Percentiles rank a stretch among this genome's conserved stretches.
Conservation (phyloP, 2,113 vertebrate species). For the Psilopsiagon aurifrons region DNA sequence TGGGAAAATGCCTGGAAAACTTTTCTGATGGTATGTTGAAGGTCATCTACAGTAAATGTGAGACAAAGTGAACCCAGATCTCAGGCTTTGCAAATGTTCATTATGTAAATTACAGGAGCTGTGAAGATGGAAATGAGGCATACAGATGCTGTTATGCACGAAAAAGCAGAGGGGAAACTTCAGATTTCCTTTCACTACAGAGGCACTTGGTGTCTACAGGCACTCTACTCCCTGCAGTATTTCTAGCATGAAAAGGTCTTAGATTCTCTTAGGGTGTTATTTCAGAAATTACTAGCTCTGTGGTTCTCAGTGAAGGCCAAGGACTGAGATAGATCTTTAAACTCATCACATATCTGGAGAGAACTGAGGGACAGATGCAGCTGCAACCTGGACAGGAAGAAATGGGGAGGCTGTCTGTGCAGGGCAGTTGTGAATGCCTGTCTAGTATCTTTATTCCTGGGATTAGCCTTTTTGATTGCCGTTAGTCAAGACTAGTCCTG, state of each 20-base stretch:
- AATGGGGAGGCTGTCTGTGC: accelerated
- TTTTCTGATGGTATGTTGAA: conserved; percentile 57
- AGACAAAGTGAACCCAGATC: conserved; percentile 50
- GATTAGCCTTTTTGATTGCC: not conserved
- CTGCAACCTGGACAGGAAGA: not conserved
- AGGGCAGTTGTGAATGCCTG: not conserved
- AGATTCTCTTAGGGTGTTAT: not conserved
- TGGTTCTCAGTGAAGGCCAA: not conserved
- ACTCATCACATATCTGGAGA: not conserved
- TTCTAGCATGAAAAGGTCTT: conserved; percentile 28
- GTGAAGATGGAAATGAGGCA: conserved; percentile 61
- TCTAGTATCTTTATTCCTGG: not conserved
- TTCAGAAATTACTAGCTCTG: not conserved
- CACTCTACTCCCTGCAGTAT: not conserved
- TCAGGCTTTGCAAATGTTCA: conserved; percentile 65
- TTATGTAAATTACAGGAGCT: conserved; percentile 69
- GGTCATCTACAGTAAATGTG: conserved; percentile 52
- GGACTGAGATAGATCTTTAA: not conserved
- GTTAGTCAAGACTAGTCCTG: not conserved
- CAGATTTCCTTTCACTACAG: conserved; percentile 54
- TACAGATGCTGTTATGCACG: conserved; percentile 34
- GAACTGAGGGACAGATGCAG: not conserved
- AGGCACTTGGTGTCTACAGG: not conserved
- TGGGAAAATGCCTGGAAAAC: conserved; percentile 57
- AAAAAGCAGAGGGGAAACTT: conserved; percentile 57